Base-by-base conservation (phyloP, 2,888 invertebrate genomes). In the Apantesis nais region DNA sequence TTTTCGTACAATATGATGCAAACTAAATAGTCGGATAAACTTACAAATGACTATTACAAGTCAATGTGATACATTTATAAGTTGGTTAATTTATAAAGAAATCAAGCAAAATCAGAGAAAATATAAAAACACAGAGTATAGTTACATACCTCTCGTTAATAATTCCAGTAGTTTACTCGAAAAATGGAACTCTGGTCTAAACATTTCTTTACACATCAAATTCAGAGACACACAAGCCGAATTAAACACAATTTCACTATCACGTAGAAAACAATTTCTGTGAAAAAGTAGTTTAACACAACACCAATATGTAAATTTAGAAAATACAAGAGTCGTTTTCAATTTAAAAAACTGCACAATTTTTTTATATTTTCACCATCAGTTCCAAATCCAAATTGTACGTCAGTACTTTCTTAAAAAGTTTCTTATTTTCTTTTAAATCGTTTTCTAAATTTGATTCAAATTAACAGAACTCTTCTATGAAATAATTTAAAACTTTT, bases 141-240 rank as follows among this genome's bases (percentile, higher is more conserved):
- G 29, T 55, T 70, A 44, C 67, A 67, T 87, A 93, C 94, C 94
- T 94, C 88, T 92, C 11, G 94, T 94, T n/a, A 95, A 82, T 66
- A 95, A 86, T 78, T 94, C 93, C 77, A 94, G 80, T 8, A 95
- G 78, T 84, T 95, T 95, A 78, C 94, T 94, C 14, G 94, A 94
- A 80, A 94, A 95, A 85, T 93, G 94, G 83, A 92, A 95, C 74
- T 93, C 94, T 58, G 91, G 88, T 22, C 83, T 84, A 72, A 93
- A 92, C 93, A 94, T 93, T 73, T 81, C 83, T 22, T 90, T 67
- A 63, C 70, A 71, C 70, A 71, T 71, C 48, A 58, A 66, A 65
- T 64, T n/a, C 9, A 60, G 5, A 61, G 14, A 41, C 14, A 31
- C 31, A 44, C 31, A 58, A 31, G 19, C 1, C 66, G 73, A 71